Evolutionary conservation across 1,140 invertebrate species (phyloP), one percentile per base, ranked within the genome.

Genomic region (Xylocopa sonorina): DNA sequence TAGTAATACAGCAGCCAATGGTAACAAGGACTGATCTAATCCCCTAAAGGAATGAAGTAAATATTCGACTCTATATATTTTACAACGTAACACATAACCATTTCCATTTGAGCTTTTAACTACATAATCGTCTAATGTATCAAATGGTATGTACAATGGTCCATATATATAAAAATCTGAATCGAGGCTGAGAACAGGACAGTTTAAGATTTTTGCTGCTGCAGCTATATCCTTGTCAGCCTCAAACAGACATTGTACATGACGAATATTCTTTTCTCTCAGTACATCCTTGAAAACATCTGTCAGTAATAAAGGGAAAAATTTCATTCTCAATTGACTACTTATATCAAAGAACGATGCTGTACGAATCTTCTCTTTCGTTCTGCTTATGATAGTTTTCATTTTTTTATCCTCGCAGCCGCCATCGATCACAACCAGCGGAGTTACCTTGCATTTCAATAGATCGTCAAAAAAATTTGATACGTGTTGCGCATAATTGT

Each of bases 81-180:
- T 95, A 83, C 96, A 97, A 46, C 92, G 88, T 53, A 96, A 91
- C 12, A 89, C 78, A 34, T 87, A 91, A 14, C 86, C 87, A 7
- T 82, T 55, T 3, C 77, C 84, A 38, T 62, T 71, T 21, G 66
- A 69, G 75, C 80, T 86, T 72, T 64, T 78, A 0, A 82, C 38
- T 38, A 90, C 41, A 55, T 86, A 51, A 21, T 82, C 88, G 41
- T 95, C 93, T 0, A 97, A 89, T 53, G 95, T 96, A 69, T 95
- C 94, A 60, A 97, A 95, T 0, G 97, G 96, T 77, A 98, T 96
- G 87, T 98, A 98, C 4, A 94, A 88, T 1, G 97, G 94, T 92
- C 97, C 96, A 91, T 96, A 97, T 67, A 98, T 96, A 89, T 95
- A 98, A 93, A 98, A 99, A 93, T 99, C 98, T 2, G 97, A 98